A percentile compares a stretch with the other conserved stretches of the same genome.
Conservation (phyloP, 2,113 vertebrate genomes). For the Osmerus mordax region DNA sequence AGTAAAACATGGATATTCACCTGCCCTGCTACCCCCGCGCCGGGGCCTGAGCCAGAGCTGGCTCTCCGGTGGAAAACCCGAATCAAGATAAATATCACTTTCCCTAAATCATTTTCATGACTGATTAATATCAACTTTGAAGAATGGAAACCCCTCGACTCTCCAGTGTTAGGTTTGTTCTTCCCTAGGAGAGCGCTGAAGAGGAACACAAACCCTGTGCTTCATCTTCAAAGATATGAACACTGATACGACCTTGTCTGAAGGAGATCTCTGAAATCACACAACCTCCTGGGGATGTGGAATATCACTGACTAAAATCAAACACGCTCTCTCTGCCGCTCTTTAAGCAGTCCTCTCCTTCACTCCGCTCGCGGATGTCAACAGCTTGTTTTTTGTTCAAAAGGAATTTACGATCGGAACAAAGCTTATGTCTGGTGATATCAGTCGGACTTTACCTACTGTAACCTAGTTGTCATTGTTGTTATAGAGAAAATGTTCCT, state of each 20-base stretch:
- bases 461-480: too few relatives aligned
- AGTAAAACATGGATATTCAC: slow-evolving; percentile 70
- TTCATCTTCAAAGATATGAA: slow-evolving; percentile 67
- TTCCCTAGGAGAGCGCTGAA: slow-evolving; percentile 54
- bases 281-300: slow-evolving; percentile 87
- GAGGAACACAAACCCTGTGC: slow-evolving; percentile 62
- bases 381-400: too few relatives aligned
- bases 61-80: slow-evolving; percentile 39
- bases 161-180: slow-evolving; percentile 60
- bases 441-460: background rate
- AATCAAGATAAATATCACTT: slow-evolving; percentile 65
- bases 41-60: slow-evolving; percentile 5
- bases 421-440: too few relatives aligned
- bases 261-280: slow-evolving; percentile 94
- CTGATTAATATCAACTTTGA: slow-evolving; percentile 70
- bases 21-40: slow-evolving; percentile 20
- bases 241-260: slow-evolving; percentile 88
- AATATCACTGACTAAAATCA: slow-evolving; percentile 95
- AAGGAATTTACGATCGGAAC: too few relatives aligned
- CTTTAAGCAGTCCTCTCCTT: slow-evolving; percentile 30
- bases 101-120: slow-evolving; percentile 61
- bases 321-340: slow-evolving; percentile 84
- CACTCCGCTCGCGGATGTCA: too few relatives aligned
- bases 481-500: too few relatives aligned
- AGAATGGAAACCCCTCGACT: slow-evolving; percentile 66